Evolutionary conservation across 92 coral and sea anemone genomes (phyloP), one percentile per base, ranked within the genome.

Genomic region (Heteractis magnifica): DNA sequence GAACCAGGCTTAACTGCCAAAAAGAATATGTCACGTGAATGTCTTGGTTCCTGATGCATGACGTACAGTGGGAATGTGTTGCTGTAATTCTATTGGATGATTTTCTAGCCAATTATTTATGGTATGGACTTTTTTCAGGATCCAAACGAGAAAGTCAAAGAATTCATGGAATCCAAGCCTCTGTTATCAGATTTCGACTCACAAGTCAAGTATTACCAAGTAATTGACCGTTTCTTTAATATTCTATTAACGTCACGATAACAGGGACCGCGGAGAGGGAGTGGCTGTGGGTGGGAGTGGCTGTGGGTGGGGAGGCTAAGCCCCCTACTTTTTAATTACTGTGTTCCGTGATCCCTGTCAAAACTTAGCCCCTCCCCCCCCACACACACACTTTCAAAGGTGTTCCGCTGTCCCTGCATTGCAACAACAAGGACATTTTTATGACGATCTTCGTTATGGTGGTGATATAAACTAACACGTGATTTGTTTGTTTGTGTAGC

Each of bases 181-280:
- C 75, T 97, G 90, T 82, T 97, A 56, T 97, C 99, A 5, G 99
- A 97, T 88, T 97, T 97, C 72, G 99, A 97, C 64, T 93, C 98
- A 11, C 99, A 97, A 75, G 90, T 97, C 88, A 94, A 94, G 85
- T 94, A 92, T 78, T 97, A 97, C 65, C 99, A 93, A 91, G 97
- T 92, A 75, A 49, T 49, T 49, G 52, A 75, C 56, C 1, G 70
- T 55, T 0, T 49, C 56, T 34, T 34, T 34, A 34, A 34, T 34
- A 34, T 2, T 34, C 44, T 34, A 34, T 34, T 34, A 34, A 34
- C 3, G 10, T 55, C 55, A 75, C 49, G 59, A 20, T 44, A 18
- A 49, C 23, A 5, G 70, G 9, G 70, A 20, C 18, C 20, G 70
- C 70, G 70, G 7, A 4, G 26, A 26, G 26, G 26, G 26, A 26